Conservation (phyloP, 2,888 invertebrate species). For the Ethmia dodecea region DNA sequence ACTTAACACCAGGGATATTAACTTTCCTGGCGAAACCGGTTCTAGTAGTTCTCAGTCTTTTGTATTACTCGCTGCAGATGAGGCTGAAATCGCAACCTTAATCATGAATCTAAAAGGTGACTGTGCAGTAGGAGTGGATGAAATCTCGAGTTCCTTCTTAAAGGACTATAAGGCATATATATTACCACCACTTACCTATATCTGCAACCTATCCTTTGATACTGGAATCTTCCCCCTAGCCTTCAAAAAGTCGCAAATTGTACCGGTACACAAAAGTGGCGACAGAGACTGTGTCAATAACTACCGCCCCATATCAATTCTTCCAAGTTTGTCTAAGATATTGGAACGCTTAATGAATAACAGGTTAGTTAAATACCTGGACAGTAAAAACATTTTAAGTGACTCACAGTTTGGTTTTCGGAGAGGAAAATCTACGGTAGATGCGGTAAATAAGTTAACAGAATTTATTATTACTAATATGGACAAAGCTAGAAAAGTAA, state of each 20-base stretch:
- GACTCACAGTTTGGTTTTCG: not conserved
- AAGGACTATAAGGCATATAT: not conserved
- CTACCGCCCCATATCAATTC: too few species aligned
- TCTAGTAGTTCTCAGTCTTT: not conserved
- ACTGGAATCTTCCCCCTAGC: not conserved
- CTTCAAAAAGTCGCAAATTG: not conserved
- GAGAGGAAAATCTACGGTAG: not conserved
- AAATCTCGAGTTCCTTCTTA: not conserved
- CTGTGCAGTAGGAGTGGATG: not conserved
- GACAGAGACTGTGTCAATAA: slow-evolving; percentile 1
- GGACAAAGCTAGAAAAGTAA: not conserved
- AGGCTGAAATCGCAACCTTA: not conserved
- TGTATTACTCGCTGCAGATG: not conserved
- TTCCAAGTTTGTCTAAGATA: not conserved
- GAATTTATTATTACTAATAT: not conserved
- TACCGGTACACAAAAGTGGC: not conserved
- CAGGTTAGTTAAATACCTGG: not conserved
- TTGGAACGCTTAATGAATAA: not conserved
- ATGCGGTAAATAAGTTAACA: not conserved
- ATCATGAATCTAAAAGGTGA: not conserved
- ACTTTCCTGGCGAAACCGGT: too few species aligned
- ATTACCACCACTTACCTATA: not conserved
- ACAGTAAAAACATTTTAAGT: not conserved
- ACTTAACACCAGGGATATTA: too few species aligned
- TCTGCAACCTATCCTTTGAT: not conserved